Conservation (phyloP, 1,140 invertebrate species). For the Anastatus disparis region DNA sequence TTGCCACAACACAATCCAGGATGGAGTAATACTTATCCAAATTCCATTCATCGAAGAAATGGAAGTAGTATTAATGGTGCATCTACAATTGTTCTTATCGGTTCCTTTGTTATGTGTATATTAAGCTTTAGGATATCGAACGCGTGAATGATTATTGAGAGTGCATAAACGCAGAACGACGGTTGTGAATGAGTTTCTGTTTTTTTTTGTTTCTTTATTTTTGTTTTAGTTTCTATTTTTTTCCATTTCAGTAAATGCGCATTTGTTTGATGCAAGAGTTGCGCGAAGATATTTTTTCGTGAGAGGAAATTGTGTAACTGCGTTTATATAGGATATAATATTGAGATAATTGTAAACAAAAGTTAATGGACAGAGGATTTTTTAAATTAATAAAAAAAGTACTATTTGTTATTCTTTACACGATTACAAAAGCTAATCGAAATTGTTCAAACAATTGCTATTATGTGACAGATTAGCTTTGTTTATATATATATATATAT, state of each 20-base stretch:
- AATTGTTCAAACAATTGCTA: too few species aligned
- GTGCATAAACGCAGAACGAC: neutral
- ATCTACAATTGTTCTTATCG: neutral
- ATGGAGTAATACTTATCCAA: constrained; percentile 40
- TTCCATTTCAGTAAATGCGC: too few species aligned
- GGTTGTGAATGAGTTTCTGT: neutral
- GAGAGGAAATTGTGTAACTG: neutral
- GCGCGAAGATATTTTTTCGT: neutral
- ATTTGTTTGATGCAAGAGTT: neutral
- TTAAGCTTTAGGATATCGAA: neutral
- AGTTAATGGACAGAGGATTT: too few species aligned
- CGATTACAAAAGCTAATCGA: too few species aligned
- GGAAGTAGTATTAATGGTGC: neutral
- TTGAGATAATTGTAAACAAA: neutral
- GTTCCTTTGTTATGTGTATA: neutral
- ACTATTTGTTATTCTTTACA: too few species aligned
- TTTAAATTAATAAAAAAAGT: too few species aligned
- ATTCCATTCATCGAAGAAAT: constrained; percentile 32
- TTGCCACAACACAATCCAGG: constrained; percentile 42
- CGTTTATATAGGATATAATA: neutral
- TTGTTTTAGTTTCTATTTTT: neutral
- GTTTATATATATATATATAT: too few species aligned
- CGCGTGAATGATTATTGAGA: neutral
- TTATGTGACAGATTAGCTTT: too few species aligned
- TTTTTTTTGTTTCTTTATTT: neutral